Percentiles rank a stretch among this genome's conserved stretches.
phyloP scores from a whole-genome alignment of 2,888 invertebrate genomes.

The Phortica magna region DNA sequence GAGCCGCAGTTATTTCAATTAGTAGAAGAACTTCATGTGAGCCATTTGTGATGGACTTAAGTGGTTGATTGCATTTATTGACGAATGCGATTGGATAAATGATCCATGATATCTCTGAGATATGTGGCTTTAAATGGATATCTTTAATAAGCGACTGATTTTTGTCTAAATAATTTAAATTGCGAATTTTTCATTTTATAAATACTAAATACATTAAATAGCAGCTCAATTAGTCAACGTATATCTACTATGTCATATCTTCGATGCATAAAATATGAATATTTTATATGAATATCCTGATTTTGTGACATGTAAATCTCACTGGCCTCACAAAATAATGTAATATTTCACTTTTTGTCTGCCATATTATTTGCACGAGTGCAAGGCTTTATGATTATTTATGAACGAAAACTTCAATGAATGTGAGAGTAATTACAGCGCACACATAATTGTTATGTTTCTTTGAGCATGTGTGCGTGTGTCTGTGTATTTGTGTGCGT shows the following conservation, averaged over 20 bases:
- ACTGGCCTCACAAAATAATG: neutral
- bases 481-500: conserved; percentile 20
- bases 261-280: too few species aligned
- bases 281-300: neutral
- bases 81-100: neutral
- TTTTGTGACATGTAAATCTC: neutral
- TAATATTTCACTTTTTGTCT: neutral
- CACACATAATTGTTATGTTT: conserved; percentile 24
- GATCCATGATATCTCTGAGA: neutral
- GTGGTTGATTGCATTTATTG: neutral
- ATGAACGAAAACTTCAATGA: conserved; percentile 19
- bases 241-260: too few species aligned
- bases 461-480: conserved; percentile 36
- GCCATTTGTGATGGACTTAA: neutral
- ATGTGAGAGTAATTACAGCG: conserved; percentile 26
- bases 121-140: neutral
- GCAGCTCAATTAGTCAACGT: too few species aligned
- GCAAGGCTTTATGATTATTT: conserved; percentile 9
- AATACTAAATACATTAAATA: too few species aligned
- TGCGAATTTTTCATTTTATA: too few species aligned
- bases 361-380: neutral
- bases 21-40: neutral
- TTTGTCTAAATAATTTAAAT: too few species aligned
- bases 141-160: too few species aligned
- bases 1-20: neutral